phyloP scores from a whole-genome alignment of 2,888 invertebrate genomes.

The Osmoderma eremita region DNA sequence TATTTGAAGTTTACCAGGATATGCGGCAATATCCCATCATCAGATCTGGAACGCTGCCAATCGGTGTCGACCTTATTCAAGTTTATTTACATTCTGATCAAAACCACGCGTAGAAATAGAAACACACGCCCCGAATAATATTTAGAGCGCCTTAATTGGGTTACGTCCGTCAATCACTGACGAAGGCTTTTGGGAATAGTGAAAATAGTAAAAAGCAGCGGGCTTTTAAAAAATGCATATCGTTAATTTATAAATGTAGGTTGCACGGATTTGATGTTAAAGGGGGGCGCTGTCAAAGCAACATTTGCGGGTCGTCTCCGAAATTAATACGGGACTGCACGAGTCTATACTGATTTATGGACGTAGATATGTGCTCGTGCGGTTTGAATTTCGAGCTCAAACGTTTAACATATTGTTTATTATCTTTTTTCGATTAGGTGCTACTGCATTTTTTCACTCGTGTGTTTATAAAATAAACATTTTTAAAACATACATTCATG shows the following conservation, averaged over 20 bases:
- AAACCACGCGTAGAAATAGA: conserved; percentile 28
- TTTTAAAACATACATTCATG: too few species aligned
- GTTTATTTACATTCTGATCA: conserved; percentile 42
- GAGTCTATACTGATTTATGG: not conserved
- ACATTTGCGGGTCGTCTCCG: not conserved
- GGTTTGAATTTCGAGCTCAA: too few species aligned
- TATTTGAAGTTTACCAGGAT: conserved; percentile 33
- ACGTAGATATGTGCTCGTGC: too few species aligned
- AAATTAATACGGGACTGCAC: conserved; percentile 7
- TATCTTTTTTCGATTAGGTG: too few species aligned
- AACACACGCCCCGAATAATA: conserved; percentile 21
- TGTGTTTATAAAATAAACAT: too few species aligned
- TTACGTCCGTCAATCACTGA: conserved; percentile 32
- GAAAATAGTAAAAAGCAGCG: not conserved
- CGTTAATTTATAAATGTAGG: not conserved
- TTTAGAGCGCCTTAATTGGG: conserved; percentile 34
- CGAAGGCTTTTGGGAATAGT: not conserved
- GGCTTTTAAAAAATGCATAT: not conserved
- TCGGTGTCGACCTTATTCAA: conserved; percentile 40
- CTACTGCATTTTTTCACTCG: too few species aligned
- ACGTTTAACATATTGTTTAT: too few species aligned
- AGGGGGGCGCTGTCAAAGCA: not conserved
- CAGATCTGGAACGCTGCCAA: conserved; percentile 35
- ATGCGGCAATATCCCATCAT: conserved; percentile 5
- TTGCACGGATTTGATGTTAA: not conserved